phyloP scores from a whole-genome alignment of 2,113 vertebrate genomes.

The Sylvietta virens region DNA sequence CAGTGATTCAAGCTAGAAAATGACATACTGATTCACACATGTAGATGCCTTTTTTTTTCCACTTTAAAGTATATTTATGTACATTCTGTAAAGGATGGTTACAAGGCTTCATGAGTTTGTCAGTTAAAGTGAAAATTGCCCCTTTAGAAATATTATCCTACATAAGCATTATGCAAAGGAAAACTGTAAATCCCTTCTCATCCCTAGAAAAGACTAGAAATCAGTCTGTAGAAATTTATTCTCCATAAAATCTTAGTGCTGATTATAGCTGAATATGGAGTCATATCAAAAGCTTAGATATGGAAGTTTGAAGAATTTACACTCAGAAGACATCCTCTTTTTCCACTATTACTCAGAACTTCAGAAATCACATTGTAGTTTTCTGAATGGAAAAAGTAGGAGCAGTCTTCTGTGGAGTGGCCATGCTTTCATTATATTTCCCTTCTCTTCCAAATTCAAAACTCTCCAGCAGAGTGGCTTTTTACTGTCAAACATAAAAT shows the following conservation, averaged over 20 bases:
- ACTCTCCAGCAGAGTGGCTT: neutral
- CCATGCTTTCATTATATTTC: neutral
- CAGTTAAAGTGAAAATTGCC: neutral
- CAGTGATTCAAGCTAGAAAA: slow-evolving; percentile 41
- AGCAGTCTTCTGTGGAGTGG: neutral
- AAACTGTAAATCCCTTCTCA: neutral
- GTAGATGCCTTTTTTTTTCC: neutral
- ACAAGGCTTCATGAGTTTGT: neutral
- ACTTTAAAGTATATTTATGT: neutral
- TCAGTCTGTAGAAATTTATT: slow-evolving; percentile 27
- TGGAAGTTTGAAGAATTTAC: neutral
- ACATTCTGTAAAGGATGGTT: neutral
- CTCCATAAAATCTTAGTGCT: neutral
- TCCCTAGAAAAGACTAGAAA: neutral
- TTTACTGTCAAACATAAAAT: neutral
- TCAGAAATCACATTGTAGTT: neutral
- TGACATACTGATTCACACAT: slow-evolving; percentile 18
- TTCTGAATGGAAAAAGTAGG: neutral
- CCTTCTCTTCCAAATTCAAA: neutral
- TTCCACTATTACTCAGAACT: neutral
- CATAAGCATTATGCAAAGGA: neutral
- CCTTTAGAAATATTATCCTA: neutral
- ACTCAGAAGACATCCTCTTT: neutral
- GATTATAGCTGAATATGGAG: slow-evolving; percentile 27
- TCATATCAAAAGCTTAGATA: neutral